Evolutionary conservation across 2,797 vertebrate species (phyloP), one percentile per base, ranked within the genome.

Genomic region (Pteropus rufus): DNA sequence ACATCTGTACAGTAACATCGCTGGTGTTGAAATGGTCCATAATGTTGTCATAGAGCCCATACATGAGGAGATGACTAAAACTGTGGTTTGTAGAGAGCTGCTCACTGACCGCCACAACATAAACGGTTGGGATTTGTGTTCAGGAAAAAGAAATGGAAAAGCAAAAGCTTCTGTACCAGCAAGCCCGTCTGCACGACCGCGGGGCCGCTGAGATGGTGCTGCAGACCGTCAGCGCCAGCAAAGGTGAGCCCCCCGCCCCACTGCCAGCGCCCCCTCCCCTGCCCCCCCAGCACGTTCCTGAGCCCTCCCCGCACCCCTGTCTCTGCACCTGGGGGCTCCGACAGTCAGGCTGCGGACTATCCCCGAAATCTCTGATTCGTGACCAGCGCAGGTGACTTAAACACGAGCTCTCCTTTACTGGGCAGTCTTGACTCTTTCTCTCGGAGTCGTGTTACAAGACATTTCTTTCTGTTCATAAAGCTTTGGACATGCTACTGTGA

Each of bases 111-210:
- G 72, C 69, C 34, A 75, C 96, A 96, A 97, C 64, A 98, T 98
- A 98, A 98, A 98, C 89, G 97, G 94, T 97, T 92, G 98, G 98
- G 96, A 77, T 97, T 98, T 98, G 96, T 98, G 62, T 98, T 98
- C 96, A 99, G 99, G 99, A 99, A 97, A 99, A 99, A 73, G 99
- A 99, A 98, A 99, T 99, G 99, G 99, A 99, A 98, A 99, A 99
- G 96, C 99, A 99, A 97, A 99, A 99, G 97, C 98, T 99, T 92
- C 98, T 99, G 7, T 99, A 99, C 97, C 99, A 99, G 94, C 99
- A 99, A 98, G 99, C 99, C 92, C 98, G 99, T 87, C 98, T 99
- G 1, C 99, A 99, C 1, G 99, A 99, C 95, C 99, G 99, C 0
- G 99, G 99, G 15, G 99, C 99, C 49, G 99, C 99, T 0, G 99